These are phyloP conservation scores for Tipula vernalis DNA, from an alignment of 2,888 invertebrate genomes.

Conservation along the genomic window DNA sequence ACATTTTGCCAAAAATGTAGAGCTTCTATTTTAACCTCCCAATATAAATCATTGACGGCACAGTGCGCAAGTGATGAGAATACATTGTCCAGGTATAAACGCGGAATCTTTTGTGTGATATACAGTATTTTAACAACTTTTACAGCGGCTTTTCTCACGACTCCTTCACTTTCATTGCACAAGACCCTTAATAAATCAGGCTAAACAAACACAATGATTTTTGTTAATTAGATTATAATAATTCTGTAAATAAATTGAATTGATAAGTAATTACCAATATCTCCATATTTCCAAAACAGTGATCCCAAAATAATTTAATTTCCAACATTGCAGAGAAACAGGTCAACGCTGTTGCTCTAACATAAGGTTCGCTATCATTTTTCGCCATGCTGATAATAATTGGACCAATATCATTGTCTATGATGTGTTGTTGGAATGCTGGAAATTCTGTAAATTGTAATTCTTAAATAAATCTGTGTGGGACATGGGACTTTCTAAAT, in stretches of 20 bases:
- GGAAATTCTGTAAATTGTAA: constrained; percentile 50
- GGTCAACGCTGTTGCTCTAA: constrained; percentile 59
- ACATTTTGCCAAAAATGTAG: constrained; percentile 60
- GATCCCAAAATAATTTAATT: constrained; percentile 54
- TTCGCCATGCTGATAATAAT: constrained; percentile 51
- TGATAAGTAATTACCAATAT: constrained; percentile 41
- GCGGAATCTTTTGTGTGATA: constrained; percentile 47
- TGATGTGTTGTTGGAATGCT: constrained; percentile 57
- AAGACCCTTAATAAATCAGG: constrained; percentile 41
- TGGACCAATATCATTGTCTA: constrained; percentile 50
- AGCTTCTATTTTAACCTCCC: constrained; percentile 67
- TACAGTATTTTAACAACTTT: constrained; percentile 52
- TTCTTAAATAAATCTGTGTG: neutral
- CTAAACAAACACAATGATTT: constrained; percentile 26
- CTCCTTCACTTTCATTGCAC: constrained; percentile 57
- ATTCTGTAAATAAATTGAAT: neutral
- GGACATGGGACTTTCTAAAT: neutral
- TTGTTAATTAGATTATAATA: constrained; percentile 12
- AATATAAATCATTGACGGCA: constrained; percentile 59
- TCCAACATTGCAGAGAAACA: constrained; percentile 56
- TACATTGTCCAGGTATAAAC: constrained; percentile 40
- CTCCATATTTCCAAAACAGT: constrained; percentile 42
- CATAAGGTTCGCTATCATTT: constrained; percentile 60
- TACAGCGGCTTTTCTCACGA: constrained; percentile 63
- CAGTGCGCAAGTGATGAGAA: constrained; percentile 53